Conservation (phyloP, 1,140 invertebrate genomes). For the Drosophila subpulchrella region DNA sequence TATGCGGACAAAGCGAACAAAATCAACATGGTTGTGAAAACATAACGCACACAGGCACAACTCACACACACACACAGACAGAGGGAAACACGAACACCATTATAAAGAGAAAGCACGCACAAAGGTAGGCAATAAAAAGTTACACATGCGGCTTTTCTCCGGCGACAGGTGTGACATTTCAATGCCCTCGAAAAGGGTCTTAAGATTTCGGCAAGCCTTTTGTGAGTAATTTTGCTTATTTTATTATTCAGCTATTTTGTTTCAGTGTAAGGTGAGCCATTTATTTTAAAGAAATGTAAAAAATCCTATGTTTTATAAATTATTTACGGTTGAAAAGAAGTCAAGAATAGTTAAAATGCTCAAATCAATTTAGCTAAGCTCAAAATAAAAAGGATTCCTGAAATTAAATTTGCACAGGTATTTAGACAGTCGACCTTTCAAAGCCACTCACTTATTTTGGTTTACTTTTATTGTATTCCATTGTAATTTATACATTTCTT, state of each 20-base stretch:
- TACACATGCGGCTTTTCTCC: constrained; percentile 41
- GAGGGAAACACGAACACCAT: constrained; percentile 5
- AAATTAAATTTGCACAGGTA: constrained; percentile 1
- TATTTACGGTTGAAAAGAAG: not conserved
- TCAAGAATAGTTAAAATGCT: not conserved
- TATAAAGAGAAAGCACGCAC: constrained; percentile 24
- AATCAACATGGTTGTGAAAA: constrained; percentile 78
- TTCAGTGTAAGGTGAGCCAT: not conserved
- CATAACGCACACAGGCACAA: constrained; percentile 45
- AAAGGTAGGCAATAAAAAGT: constrained; percentile 71
- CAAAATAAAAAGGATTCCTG: not conserved
- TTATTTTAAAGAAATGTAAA: too few species aligned
- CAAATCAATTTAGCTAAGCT: too few species aligned
- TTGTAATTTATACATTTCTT: constrained; percentile 60
- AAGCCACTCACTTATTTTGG: not conserved
- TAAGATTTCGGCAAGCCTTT: not conserved
- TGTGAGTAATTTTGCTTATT: constrained; percentile 11
- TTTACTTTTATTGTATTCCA: constrained; percentile 4
- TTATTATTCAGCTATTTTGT: not conserved
- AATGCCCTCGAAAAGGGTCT: constrained; percentile 23
- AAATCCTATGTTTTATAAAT: too few species aligned
- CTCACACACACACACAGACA: constrained; percentile 14
- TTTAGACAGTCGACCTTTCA: not conserved
- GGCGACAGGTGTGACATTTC: constrained; percentile 43
- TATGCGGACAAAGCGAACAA: constrained; percentile 51